A percentile compares a stretch with the other conserved stretches of the same genome.
These are phyloP conservation scores for Penaeus indicus DNA, from an alignment of 1,140 invertebrate genomes.

Conservation along the genomic window DNA sequence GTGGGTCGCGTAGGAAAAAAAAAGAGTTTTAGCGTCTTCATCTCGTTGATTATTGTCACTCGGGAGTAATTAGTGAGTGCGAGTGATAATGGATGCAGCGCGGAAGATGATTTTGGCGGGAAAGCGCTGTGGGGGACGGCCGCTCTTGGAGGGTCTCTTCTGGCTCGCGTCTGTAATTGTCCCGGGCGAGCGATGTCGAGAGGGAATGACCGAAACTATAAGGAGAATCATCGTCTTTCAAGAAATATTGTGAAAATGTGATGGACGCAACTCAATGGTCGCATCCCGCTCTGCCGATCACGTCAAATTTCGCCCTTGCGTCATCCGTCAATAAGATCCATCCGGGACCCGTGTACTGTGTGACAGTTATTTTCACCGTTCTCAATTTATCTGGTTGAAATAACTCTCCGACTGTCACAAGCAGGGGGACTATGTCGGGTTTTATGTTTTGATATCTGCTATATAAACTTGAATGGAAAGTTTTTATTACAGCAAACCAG, in stretches of 20 bases:
- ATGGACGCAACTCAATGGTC: constrained; percentile 50
- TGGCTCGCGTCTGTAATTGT: constrained; percentile 21
- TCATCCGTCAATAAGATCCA: not conserved
- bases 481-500: constrained; percentile 61
- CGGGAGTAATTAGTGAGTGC: too few relatives aligned
- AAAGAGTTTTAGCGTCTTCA: too few relatives aligned
- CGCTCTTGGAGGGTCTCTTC: too few relatives aligned
- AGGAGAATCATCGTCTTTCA: constrained; percentile 60
- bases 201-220: constrained; percentile 52
- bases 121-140: too few relatives aligned
- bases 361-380: constrained; percentile 45
- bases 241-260: constrained; percentile 64
- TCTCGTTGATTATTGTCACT: too few relatives aligned
- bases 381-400: constrained; percentile 52
- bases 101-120: too few relatives aligned
- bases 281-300: constrained; percentile 17
- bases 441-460: constrained; percentile 64
- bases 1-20: too few relatives aligned
- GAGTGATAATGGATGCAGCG: too few relatives aligned
- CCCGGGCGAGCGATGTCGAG: constrained; percentile 43
- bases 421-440: constrained; percentile 57
- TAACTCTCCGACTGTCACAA: constrained; percentile 61
- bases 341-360: not conserved
- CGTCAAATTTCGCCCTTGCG: constrained; percentile 1
- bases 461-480: constrained; percentile 64